Evolutionary conservation across 2,888 invertebrate species (phyloP).

Genomic region (Cosmorhoe ocellata): DNA sequence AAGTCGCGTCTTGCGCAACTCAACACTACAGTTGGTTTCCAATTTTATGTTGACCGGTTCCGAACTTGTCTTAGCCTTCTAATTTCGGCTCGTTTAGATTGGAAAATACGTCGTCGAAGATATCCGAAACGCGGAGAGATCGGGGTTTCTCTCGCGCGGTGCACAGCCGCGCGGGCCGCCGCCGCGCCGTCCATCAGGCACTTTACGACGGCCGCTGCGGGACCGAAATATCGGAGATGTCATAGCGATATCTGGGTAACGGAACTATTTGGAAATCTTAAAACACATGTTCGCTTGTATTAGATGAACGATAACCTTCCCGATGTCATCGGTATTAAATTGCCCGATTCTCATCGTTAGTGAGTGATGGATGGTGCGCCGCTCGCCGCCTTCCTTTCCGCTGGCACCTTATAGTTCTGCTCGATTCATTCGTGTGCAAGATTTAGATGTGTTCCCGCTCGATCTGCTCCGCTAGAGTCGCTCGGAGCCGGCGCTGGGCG

Average conservation of each 20-base stretch:
- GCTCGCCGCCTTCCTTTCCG: background rate
- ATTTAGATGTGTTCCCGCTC: constrained; percentile 2
- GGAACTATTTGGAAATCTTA: constrained; percentile 22
- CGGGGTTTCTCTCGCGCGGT: constrained; percentile 44
- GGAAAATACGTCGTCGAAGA: constrained; percentile 71
- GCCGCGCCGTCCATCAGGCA: constrained; percentile 45
- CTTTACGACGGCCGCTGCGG: constrained; percentile 39
- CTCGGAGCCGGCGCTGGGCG: constrained; percentile 9
- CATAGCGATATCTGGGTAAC: constrained; percentile 23
- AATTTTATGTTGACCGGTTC: constrained; percentile 83
- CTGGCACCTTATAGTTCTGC: background rate
- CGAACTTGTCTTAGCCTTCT: constrained; percentile 79
- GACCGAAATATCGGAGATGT: constrained; percentile 26
- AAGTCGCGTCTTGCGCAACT: constrained; percentile 71
- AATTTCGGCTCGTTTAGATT: constrained; percentile 81
- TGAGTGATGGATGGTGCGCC: constrained; percentile 9
- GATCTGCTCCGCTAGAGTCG: constrained; percentile 17
- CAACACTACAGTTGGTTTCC: constrained; percentile 79
- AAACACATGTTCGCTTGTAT: constrained; percentile 21
- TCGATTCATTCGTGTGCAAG: background rate
- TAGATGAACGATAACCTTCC: constrained; percentile 20
- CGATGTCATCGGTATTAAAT: constrained; percentile 15
- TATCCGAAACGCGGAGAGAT: constrained; percentile 29
- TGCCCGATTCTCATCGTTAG: constrained; percentile 15
- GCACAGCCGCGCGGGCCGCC: constrained; percentile 36